Conservation (phyloP, 2,888 invertebrate genomes). For the Prenolepis imparis region DNA sequence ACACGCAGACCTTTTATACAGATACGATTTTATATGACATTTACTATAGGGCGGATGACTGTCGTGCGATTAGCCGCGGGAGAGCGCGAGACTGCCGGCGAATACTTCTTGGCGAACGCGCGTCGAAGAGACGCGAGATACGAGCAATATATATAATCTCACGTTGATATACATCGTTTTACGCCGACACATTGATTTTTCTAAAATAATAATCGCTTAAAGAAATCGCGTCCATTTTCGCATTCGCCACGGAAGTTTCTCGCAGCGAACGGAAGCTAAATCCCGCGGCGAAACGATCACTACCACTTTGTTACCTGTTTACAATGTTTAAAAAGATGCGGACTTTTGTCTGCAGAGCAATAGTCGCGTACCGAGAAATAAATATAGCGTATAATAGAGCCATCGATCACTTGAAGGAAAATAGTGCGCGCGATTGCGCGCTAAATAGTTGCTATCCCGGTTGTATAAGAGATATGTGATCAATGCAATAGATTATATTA, state of each 20-base stretch:
- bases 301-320: slow-evolving; percentile 86
- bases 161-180: slow-evolving; percentile 10
- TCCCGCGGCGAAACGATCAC: slow-evolving; percentile 79
- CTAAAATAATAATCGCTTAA: not conserved
- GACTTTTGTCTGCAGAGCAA: slow-evolving; percentile 84
- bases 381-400: slow-evolving; percentile 70
- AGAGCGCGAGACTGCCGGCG: slow-evolving; percentile 25
- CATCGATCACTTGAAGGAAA: slow-evolving; percentile 66
- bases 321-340: slow-evolving; percentile 84
- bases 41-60: slow-evolving; percentile 69
- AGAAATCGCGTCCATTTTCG: slow-evolving; percentile 5
- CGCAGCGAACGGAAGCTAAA: slow-evolving; percentile 30
- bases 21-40: slow-evolving; percentile 74
- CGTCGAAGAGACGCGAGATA: not conserved
- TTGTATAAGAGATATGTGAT: slow-evolving; percentile 73
- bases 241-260: slow-evolving; percentile 60
- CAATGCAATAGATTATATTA: slow-evolving; percentile 77
- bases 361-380: slow-evolving; percentile 77
- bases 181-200: slow-evolving; percentile 9
- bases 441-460: slow-evolving; percentile 75
- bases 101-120: slow-evolving; percentile 62
- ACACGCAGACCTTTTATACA: slow-evolving; percentile 62
- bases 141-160: slow-evolving; percentile 51
- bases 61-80: slow-evolving; percentile 60
- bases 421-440: slow-evolving; percentile 67